These are phyloP conservation scores for Brachyopa scutellaris DNA, from an alignment of 2,888 invertebrate genomes.

Conservation along the genomic window DNA sequence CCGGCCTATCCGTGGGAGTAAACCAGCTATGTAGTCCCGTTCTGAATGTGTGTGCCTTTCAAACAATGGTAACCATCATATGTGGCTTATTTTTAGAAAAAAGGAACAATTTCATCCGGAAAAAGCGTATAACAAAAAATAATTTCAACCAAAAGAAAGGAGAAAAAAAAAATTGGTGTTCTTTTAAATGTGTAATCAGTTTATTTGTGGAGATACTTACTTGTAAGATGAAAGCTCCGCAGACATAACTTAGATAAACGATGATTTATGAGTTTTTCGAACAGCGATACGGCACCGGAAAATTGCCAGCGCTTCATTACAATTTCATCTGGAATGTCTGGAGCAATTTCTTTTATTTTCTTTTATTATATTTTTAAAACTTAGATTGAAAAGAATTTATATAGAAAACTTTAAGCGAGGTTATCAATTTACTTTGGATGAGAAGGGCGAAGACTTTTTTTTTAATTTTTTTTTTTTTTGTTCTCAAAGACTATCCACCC, in stretches of 20 bases:
- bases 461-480: neutral
- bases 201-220: slow-evolving; percentile 36
- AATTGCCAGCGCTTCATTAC: slow-evolving; percentile 43
- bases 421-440: neutral
- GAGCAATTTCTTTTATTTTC: neutral
- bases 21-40: too few relatives aligned
- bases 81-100: neutral
- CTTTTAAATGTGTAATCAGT: slow-evolving; percentile 28
- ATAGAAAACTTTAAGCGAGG: slow-evolving; percentile 10
- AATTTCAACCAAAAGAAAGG: neutral
- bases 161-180: slow-evolving; percentile 6
- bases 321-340: slow-evolving; percentile 29
- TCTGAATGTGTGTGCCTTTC: slow-evolving; percentile 1
- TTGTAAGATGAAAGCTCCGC: slow-evolving; percentile 26
- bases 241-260: slow-evolving; percentile 48
- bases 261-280: slow-evolving; percentile 39
- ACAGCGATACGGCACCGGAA: slow-evolving; percentile 19
- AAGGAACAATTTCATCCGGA: slow-evolving; percentile 12
- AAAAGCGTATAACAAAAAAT: neutral
- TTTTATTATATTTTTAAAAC: neutral
- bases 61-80: slow-evolving; percentile 3
- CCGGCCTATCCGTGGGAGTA: neutral
- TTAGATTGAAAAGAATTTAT: slow-evolving; percentile 12
- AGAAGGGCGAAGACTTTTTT: neutral
- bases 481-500: neutral